These are phyloP conservation scores for Netelia virgata DNA, from an alignment of 2,888 invertebrate species.

Conservation along the genomic window DNA sequence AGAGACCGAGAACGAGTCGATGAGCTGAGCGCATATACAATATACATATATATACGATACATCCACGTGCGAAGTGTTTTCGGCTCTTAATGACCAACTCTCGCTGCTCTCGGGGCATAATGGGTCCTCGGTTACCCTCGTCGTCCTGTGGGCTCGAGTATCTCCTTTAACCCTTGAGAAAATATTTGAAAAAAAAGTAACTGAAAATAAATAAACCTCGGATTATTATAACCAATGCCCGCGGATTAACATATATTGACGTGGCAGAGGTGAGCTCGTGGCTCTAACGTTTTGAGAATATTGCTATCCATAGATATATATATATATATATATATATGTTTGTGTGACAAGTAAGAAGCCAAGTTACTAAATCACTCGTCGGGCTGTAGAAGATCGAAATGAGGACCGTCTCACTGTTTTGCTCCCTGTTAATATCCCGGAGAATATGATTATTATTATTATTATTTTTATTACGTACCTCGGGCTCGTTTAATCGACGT, in stretches of 20 bases:
- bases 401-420: slow-evolving; percentile 17
- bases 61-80: slow-evolving; percentile 60
- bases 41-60: not conserved
- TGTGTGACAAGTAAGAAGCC: slow-evolving; percentile 72
- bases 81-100: slow-evolving; percentile 67
- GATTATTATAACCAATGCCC: slow-evolving; percentile 76
- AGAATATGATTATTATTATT: slow-evolving; percentile 79
- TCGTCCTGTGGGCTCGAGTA: slow-evolving; percentile 34
- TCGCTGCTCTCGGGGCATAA: slow-evolving; percentile 49
- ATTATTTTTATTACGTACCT: slow-evolving; percentile 69
- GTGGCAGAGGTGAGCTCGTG: slow-evolving; percentile 70
- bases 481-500: slow-evolving; percentile 42
- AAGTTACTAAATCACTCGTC: slow-evolving; percentile 82
- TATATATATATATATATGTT: too few species aligned
- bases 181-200: too few species aligned
- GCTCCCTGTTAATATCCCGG: slow-evolving; percentile 54
- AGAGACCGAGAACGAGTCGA: slow-evolving; percentile 73
- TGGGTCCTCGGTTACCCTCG: slow-evolving; percentile 73
- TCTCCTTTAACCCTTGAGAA: slow-evolving; percentile 40
- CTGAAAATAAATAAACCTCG: slow-evolving; percentile 62
- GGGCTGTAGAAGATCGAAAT: slow-evolving; percentile 8
- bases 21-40: slow-evolving; percentile 49
- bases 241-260: slow-evolving; percentile 85
- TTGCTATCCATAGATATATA: slow-evolving; percentile 38
- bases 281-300: slow-evolving; percentile 42